phyloP scores from a whole-genome alignment of 2,113 vertebrate species.

The Aramus guarauna region DNA sequence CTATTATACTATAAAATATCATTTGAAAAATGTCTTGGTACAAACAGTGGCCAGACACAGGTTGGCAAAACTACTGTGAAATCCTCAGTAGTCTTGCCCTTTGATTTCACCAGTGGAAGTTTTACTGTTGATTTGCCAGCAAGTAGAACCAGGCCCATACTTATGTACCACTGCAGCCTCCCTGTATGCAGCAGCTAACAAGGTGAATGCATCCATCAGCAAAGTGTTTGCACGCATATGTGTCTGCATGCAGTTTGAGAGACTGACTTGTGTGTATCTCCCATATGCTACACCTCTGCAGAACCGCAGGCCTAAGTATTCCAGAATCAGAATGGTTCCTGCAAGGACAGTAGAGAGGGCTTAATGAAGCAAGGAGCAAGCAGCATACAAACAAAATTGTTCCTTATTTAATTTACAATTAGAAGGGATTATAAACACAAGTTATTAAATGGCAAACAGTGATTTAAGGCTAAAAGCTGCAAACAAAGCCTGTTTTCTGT shows the following conservation, averaged over 20 bases:
- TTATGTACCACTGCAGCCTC: fast-evolving
- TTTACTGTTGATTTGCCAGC: background rate
- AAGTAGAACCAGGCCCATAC: background rate
- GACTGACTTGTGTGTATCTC: too few relatives aligned
- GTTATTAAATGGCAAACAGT: background rate
- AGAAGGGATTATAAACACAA: background rate
- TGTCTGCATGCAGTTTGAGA: background rate
- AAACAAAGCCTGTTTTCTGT: background rate
- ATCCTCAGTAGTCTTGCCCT: background rate
- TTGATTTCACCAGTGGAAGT: background rate
- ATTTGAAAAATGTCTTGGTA: background rate
- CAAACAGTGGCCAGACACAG: fast-evolving
- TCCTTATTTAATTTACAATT: background rate
- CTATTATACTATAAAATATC: background rate
- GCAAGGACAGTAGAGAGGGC: background rate
- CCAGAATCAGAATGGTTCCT: background rate
- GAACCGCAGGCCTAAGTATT: background rate
- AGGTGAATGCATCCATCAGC: background rate
- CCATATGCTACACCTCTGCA: fast-evolving
- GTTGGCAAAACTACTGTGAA: background rate
- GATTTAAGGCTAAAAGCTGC: background rate
- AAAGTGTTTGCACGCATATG: background rate
- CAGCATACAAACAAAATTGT: background rate
- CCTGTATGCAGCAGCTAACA: background rate
- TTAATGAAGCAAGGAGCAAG: background rate